Conservation (phyloP, 2,888 invertebrate genomes). For the Apamea sordens region DNA sequence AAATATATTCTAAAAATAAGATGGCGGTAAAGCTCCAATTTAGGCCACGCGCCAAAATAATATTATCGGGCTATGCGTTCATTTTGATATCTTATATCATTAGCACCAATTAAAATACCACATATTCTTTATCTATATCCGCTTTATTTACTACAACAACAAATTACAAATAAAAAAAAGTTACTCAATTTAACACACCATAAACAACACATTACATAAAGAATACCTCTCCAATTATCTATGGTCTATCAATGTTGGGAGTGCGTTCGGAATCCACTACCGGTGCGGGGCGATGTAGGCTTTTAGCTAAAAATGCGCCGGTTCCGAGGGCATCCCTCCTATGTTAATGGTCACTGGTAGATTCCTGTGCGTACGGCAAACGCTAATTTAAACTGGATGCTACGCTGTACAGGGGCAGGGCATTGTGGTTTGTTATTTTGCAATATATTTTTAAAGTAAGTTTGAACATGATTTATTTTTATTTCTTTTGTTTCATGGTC, state of each 20-base stretch:
- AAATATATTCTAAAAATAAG: not conserved
- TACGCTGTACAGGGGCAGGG: constrained; percentile 70
- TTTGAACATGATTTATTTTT: not conserved
- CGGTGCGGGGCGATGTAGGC: constrained; percentile 67
- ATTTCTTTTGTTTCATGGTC: not conserved
- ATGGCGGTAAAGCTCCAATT: not conserved
- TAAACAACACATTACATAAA: constrained; percentile 61
- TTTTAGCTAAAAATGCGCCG: constrained; percentile 79
- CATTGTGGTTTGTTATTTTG: constrained; percentile 35
- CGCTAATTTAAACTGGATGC: constrained; percentile 85
- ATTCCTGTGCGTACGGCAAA: constrained; percentile 79
- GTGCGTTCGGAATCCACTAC: constrained; percentile 61
- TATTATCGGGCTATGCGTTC: not conserved
- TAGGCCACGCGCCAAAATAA: not conserved
- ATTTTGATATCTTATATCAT: not conserved
- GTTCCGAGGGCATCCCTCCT: constrained; percentile 77
- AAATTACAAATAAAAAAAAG: constrained; percentile 18
- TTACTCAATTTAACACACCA: constrained; percentile 64
- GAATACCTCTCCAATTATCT: constrained; percentile 67
- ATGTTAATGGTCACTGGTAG: constrained; percentile 82
- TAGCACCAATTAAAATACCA: constrained; percentile 9
- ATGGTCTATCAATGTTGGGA: constrained; percentile 72
- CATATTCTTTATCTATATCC: not conserved
- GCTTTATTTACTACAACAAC: not conserved
- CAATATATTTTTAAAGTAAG: not conserved